A percentile compares a stretch with the other conserved stretches of the same genome.
Evolutionary conservation across 2,888 invertebrate genomes (phyloP).

Genomic region (Amiota mariae): DNA sequence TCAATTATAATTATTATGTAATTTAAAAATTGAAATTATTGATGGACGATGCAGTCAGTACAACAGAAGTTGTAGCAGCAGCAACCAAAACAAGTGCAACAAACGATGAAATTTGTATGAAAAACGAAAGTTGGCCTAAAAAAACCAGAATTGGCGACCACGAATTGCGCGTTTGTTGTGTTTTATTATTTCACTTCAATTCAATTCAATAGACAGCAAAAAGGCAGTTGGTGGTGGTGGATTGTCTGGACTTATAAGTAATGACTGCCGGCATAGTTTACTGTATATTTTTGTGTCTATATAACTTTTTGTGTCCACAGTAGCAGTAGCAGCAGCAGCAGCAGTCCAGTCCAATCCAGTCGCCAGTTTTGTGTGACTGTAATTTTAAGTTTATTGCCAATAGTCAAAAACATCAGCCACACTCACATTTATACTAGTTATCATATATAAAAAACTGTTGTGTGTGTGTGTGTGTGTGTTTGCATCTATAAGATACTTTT

Average conservation of each 20-base stretch:
- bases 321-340: conserved; percentile 17
- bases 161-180: conserved; percentile 7
- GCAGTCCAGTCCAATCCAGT: conserved; percentile 9
- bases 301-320: background rate
- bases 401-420: conserved; percentile 28
- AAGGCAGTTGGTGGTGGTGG: background rate
- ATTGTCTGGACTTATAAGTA: conserved; percentile 3
- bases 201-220: background rate
- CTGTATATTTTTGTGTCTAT: background rate
- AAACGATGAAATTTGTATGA: background rate
- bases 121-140: conserved; percentile 28
- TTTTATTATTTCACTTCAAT: background rate
- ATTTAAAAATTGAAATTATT: background rate
- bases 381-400: conserved; percentile 45
- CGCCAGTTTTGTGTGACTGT: conserved; percentile 36
- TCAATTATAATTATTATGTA: background rate
- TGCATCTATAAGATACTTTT: background rate
- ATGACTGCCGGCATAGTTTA: conserved; percentile 12
- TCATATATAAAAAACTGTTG: conserved; percentile 30
- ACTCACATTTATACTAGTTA: conserved; percentile 35
- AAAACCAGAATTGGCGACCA: conserved; percentile 18
- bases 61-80: too few relatives aligned
- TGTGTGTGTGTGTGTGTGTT: conserved; percentile 27
- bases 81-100: conserved; percentile 3
- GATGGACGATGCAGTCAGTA: background rate